Evolutionary conservation across 2,113 vertebrate species (phyloP), one percentile per base, ranked within the genome.

Genomic region (Coturnix japonica): DNA sequence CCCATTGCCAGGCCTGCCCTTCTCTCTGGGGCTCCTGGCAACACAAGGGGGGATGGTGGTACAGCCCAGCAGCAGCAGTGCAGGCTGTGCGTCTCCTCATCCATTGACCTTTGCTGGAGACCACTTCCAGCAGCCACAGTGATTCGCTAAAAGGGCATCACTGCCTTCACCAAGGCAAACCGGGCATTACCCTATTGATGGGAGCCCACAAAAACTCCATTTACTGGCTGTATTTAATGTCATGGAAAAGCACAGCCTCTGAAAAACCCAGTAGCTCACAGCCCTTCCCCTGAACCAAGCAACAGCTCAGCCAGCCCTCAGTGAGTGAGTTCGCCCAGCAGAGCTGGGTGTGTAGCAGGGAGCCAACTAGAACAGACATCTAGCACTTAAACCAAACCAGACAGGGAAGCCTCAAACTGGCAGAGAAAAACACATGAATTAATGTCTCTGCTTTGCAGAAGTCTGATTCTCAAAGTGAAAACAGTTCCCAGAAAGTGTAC

Each of bases 1-100:
- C 30, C 3, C 5, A 25, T 72, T 41, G 11, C 23, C 15, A 13
- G 2, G 8, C 33, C 18, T 20, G 80, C 43, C 53, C 64, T 60
- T 33, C 15, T 63, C 2, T 26, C 18, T 0, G 0, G 39, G n/a
- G 60, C 39, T 69, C 44, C 37, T 71, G 8, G 9, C 33, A 0
- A 0, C 16, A 47, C 3, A 10, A 30, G 35, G n/a, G 4, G 78
- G 33, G 25, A 53, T 28, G 26, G 14, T 53, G 26, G 51, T 28
- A 53, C 51, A 53, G 25, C 26, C 8, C 26, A 28, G n/a, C 57
- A 78, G 53, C 44, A 43, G 47, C 37, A 64, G 10, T 2, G 10
- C 0, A 39, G 17, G 35, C 26, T 31, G 18, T 86, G 69, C 18
- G 71, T 20, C 65, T 11, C 9, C 73, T 71, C 43, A 17, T 7